Conservation (phyloP, 2,888 invertebrate genomes). For the Gisinianus flammeolus region DNA sequence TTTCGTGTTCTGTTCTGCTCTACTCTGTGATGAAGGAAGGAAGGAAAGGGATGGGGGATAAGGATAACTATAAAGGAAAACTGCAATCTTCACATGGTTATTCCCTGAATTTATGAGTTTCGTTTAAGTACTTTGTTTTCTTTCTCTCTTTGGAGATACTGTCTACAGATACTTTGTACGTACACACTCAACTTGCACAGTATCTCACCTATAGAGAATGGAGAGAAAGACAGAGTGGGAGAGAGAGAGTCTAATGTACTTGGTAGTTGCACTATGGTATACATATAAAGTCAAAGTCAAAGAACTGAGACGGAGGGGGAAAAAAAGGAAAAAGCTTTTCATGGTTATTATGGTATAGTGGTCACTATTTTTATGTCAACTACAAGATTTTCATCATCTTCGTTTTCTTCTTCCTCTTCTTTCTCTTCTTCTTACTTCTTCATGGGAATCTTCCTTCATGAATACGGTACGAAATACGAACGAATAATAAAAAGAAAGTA, state of each 20-base stretch:
- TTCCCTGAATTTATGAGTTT: constrained; percentile 19
- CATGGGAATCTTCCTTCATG: not conserved
- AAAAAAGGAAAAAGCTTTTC: not conserved
- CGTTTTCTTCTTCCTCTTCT: not conserved
- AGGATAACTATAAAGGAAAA: constrained; percentile 14
- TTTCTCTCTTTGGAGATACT: not conserved
- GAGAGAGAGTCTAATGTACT: too few species aligned
- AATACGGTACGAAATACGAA: not conserved
- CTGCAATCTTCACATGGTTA: constrained; percentile 13
- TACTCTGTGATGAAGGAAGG: not conserved
- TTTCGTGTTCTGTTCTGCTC: not conserved
- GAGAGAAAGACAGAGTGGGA: not conserved
- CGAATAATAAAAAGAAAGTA: not conserved
- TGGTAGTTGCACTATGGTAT: too few species aligned
- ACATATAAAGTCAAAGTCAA: too few species aligned
- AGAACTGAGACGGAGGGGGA: not conserved
- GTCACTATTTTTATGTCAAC: constrained; percentile 12
- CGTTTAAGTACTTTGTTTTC: constrained; percentile 28
- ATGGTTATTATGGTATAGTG: not conserved
- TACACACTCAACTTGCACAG: not conserved
- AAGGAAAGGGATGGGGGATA: not conserved
- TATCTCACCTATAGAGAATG: not conserved
- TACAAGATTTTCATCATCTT: not conserved
- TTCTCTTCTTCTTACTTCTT: not conserved
- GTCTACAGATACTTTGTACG: not conserved